These are phyloP conservation scores for Heloderma charlesbogerti DNA, from an alignment of 2,113 vertebrate genomes.

Conservation along the genomic window DNA sequence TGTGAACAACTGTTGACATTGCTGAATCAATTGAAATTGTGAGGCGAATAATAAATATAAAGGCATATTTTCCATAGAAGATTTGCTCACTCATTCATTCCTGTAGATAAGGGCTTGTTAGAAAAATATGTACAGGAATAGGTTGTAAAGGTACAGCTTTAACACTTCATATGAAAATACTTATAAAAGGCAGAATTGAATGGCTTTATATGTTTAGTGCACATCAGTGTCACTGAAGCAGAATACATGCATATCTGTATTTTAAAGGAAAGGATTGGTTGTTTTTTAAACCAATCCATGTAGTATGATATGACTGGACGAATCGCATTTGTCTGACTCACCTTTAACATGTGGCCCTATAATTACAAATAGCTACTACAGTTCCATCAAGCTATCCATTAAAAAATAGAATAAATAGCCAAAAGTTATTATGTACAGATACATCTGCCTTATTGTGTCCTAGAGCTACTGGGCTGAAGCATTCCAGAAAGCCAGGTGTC, in stretches of 20 bases:
- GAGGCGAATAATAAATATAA: conserved; percentile 9
- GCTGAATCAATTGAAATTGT: background rate
- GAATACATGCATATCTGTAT: background rate
- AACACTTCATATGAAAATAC: background rate
- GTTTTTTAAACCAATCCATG: background rate
- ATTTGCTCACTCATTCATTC: background rate
- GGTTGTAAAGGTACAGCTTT: background rate
- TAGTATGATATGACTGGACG: too few relatives aligned
- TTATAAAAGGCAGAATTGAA: background rate
- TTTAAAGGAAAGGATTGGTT: background rate
- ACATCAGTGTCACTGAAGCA: background rate
- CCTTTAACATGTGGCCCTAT: too few relatives aligned
- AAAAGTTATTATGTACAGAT: too few relatives aligned
- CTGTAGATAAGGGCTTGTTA: background rate
- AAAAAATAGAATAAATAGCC: too few relatives aligned
- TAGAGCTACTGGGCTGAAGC: too few relatives aligned
- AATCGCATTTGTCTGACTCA: too few relatives aligned
- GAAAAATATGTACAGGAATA: background rate
- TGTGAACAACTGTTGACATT: conserved; percentile 17
- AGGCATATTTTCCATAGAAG: conserved; percentile 4
- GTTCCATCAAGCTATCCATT: too few relatives aligned
- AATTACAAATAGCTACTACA: too few relatives aligned
- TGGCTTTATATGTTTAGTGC: background rate
- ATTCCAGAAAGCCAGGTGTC: too few relatives aligned
- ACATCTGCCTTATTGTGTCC: too few relatives aligned